These are phyloP conservation scores for Agapetus fuscipes DNA, from an alignment of 2,888 invertebrate species.

Conservation along the genomic window DNA sequence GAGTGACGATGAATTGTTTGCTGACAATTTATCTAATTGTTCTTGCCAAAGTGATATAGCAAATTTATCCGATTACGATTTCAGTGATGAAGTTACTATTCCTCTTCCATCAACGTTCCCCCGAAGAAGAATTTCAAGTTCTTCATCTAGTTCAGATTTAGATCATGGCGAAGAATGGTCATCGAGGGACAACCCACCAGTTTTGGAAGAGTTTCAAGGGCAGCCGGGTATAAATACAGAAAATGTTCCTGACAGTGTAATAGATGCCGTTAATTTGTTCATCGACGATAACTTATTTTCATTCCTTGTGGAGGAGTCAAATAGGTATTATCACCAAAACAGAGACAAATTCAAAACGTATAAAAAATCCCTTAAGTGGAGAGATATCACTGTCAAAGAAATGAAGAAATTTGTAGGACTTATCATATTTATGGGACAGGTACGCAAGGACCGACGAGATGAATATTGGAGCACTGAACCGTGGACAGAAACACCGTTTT, in stretches of 20 bases:
- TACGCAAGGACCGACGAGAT: too few species aligned
- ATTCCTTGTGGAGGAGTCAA: too few species aligned
- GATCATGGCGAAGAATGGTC: slow-evolving; percentile 7
- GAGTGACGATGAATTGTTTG: slow-evolving; percentile 4
- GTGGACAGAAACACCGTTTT: too few species aligned
- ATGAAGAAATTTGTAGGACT: too few species aligned
- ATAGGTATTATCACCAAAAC: too few species aligned
- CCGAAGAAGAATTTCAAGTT: slow-evolving; percentile 2
- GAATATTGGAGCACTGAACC: too few species aligned
- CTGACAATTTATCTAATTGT: slow-evolving; percentile 4
- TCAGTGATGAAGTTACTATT: neutral
- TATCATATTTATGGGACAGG: too few species aligned
- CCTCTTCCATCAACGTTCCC: slow-evolving; percentile 1
- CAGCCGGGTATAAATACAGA: slow-evolving; percentile 6
- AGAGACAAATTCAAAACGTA: too few species aligned
- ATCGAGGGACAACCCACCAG: slow-evolving; percentile 6
- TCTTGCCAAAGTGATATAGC: slow-evolving; percentile 1
- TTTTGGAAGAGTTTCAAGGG: slow-evolving; percentile 6
- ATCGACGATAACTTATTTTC: too few species aligned
- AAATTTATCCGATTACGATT: neutral
- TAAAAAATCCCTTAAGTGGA: too few species aligned
- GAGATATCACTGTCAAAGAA: too few species aligned
- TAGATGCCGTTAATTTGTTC: too few species aligned
- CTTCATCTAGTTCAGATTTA: slow-evolving; percentile 4
- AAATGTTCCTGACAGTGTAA: slow-evolving; percentile 3